Conservation (phyloP, 2,888 invertebrate genomes). For the Suillia variegata region DNA sequence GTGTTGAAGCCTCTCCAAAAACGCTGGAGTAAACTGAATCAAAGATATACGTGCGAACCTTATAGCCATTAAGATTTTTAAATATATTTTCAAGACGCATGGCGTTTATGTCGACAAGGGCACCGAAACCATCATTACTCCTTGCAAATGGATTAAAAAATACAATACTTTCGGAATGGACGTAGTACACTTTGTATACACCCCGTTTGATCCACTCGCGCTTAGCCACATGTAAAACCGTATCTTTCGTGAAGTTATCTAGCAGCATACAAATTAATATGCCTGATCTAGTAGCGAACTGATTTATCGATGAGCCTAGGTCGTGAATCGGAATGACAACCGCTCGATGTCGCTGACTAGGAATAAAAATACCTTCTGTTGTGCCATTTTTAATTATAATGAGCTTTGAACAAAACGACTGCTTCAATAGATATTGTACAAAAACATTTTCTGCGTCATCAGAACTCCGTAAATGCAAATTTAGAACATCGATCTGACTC, state of each 20-base stretch:
- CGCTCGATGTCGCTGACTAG: slow-evolving; percentile 28
- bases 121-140: slow-evolving; percentile 15
- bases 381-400: slow-evolving; percentile 9
- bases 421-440: slow-evolving; percentile 37
- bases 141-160: slow-evolving; percentile 50
- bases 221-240: slow-evolving; percentile 31
- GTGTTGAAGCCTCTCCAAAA: slow-evolving; percentile 28
- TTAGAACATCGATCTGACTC: slow-evolving; percentile 33
- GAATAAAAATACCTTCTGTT: background rate
- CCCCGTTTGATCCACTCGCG: slow-evolving; percentile 39
- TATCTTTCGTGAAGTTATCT: slow-evolving; percentile 1
- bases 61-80: slow-evolving; percentile 51
- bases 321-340: slow-evolving; percentile 17
- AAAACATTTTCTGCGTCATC: slow-evolving; percentile 31
- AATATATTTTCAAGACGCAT: slow-evolving; percentile 28
- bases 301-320: slow-evolving; percentile 18
- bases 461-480: slow-evolving; percentile 33
- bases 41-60: slow-evolving; percentile 53
- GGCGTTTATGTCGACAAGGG: slow-evolving; percentile 23
- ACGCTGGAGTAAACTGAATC: slow-evolving; percentile 50
- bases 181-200: slow-evolving; percentile 45
- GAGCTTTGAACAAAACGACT: slow-evolving; percentile 33
- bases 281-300: too few species aligned
- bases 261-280: slow-evolving; percentile 18
- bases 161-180: slow-evolving; percentile 24